Conservation (phyloP, 1,140 invertebrate genomes). For the Zaprionus capensis region DNA sequence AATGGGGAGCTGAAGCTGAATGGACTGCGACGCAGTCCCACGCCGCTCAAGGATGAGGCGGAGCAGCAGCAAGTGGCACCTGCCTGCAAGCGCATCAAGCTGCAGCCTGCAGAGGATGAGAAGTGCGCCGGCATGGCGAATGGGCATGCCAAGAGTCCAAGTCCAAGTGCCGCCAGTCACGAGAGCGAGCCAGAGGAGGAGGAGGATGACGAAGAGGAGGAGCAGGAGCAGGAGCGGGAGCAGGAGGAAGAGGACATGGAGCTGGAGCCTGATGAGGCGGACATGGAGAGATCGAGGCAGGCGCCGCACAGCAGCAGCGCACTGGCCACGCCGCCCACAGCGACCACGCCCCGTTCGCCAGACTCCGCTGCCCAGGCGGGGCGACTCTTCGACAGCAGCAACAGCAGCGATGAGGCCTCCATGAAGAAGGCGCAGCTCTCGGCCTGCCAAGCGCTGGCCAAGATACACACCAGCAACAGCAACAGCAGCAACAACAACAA, state of each 20-base stretch:
- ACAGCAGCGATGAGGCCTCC: slow-evolving; percentile 75
- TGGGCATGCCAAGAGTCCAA: slow-evolving; percentile 50
- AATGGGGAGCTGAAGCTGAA: slow-evolving; percentile 42
- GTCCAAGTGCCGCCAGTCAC: slow-evolving; percentile 30
- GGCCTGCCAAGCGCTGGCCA: slow-evolving; percentile 71
- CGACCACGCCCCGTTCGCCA: slow-evolving; percentile 73
- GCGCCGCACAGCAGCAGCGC: slow-evolving; percentile 75
- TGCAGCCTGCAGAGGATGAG: slow-evolving; percentile 36
- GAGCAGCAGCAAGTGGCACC: slow-evolving; percentile 33
- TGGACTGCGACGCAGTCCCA: slow-evolving; percentile 56
- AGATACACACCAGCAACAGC: slow-evolving; percentile 70
- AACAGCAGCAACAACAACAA: slow-evolving; percentile 27
- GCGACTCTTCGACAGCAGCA: slow-evolving; percentile 80
- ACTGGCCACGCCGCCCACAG: slow-evolving; percentile 67
- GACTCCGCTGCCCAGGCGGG: slow-evolving; percentile 79
- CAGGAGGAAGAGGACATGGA: slow-evolving; percentile 35
- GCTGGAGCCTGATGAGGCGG: slow-evolving; percentile 39
- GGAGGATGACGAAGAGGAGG: slow-evolving; percentile 9
- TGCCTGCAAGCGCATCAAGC: slow-evolving; percentile 56
- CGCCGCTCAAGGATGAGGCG: slow-evolving; percentile 53
- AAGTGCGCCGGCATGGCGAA: slow-evolving; percentile 16
- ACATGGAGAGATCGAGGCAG: slow-evolving; percentile 36
- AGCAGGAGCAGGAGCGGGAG: slow-evolving; percentile 5
- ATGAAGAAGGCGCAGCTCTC: slow-evolving; percentile 81
- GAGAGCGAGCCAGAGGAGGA: slow-evolving; percentile 19